Evolutionary conservation across 1,140 invertebrate species (phyloP), one percentile per base, ranked within the genome.

Genomic region (Eumeta japonica): DNA sequence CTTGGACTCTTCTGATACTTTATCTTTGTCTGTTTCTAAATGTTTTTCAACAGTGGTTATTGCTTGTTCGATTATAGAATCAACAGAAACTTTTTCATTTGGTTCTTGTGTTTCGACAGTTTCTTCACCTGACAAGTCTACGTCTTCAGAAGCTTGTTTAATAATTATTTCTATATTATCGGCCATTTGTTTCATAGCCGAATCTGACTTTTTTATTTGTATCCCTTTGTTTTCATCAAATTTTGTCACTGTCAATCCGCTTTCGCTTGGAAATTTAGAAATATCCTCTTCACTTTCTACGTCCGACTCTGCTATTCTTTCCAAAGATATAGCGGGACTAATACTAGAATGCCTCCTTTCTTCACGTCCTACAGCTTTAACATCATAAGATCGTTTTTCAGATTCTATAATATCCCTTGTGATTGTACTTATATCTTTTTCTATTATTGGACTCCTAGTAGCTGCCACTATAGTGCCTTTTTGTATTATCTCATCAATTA

Each of bases 91-190:
- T 52, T 62, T 50, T 7, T 50, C 62, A 30, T 53, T 44, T 37
- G 66, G 49, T 19, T 68, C 58, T 45, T 62, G 46, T 28, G 29
- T 35, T 35, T 50, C 43, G 14, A 44, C n/a, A 16, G 50, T 41
- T 41, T 74, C 67, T 50, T 74, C 70, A 17, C 53, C 58, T 14
- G 70, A 74, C 13, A 62, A 5, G 46, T 74, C 70, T 19, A 72
- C 35, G 24, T 74, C 70, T 55, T 74, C 70, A 2, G 70, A 74
- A 10, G 70, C 70, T 42, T 74, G 70, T 53, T 74, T 72, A 16
- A 74, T 74, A 32, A 74, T 72, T n/a, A 74, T 74, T 61, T 74
- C 70, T 42, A 74, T 74, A 44, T 74, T 74, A 37, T 74, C 70
- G 16, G 70, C 70, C 65, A 74, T 74, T 57, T 74, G 62, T 42